A percentile compares a stretch with the other conserved stretches of the same genome.
These are phyloP conservation scores for Parapristionchus giblindavisi DNA, from an alignment of 2,888 invertebrate species.

Conservation along the genomic window DNA sequence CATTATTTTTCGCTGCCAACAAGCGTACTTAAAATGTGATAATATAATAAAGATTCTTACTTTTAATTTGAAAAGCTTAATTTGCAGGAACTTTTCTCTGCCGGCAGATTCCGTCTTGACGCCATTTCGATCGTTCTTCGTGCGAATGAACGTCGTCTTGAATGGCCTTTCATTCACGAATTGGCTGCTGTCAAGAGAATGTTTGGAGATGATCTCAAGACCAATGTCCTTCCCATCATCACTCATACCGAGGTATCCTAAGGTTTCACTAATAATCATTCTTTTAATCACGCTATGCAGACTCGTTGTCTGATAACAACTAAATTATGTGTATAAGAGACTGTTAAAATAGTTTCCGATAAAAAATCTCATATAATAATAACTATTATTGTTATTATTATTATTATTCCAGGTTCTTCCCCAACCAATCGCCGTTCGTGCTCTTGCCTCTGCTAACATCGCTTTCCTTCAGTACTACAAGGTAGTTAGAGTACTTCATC, in stretches of 20 bases:
- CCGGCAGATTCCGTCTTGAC: constrained; percentile 61
- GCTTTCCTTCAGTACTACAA: constrained; percentile 64
- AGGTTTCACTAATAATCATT: background rate
- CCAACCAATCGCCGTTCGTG: constrained; percentile 60
- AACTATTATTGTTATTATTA: too few relatives aligned
- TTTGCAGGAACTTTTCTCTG: constrained; percentile 58
- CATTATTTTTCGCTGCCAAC: too few relatives aligned
- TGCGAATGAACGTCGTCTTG: constrained; percentile 53
- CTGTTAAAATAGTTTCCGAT: too few relatives aligned
- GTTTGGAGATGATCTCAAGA: constrained; percentile 63
- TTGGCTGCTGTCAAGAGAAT: constrained; percentile 60
- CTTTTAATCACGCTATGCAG: background rate
- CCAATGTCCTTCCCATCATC: constrained; percentile 63
- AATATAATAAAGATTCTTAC: too few relatives aligned
- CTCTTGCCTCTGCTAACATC: constrained; percentile 60
- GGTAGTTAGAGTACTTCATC: constrained; percentile 34
- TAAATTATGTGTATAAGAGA: too few relatives aligned
- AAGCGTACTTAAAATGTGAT: too few relatives aligned
- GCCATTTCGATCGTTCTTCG: constrained; percentile 60
- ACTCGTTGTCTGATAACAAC: background rate
- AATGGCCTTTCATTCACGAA: constrained; percentile 63
- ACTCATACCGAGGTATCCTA: constrained; percentile 54
- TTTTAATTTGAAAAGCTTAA: too few relatives aligned
- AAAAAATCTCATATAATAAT: too few relatives aligned
- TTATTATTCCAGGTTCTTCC: constrained; percentile 51